Base-by-base conservation (phyloP, 2,888 invertebrate species). In the Meghimatium bilineatum region DNA sequence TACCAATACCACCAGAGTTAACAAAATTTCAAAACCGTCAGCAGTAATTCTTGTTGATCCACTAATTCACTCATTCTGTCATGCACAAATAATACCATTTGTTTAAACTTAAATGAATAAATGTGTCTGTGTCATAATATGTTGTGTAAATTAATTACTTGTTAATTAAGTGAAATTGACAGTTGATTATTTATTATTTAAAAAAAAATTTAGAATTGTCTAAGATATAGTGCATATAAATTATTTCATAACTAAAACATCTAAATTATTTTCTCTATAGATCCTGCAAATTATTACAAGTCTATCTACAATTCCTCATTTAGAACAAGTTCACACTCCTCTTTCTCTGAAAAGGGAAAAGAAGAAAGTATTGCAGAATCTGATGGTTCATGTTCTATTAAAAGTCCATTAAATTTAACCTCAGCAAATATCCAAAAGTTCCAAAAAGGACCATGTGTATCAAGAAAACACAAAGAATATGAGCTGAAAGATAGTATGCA, bases 281-380 rank as follows among this genome's bases (percentile, higher is more conserved):
- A 82, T 82, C 52, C 82, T n/a, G 38, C 67, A n/a, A 32, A 82
- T 29, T 82, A 82, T 26, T 82, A 82, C 76, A 82, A 82, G 69
- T 76, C 76, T 26, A 76, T 82, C 38, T 82, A 82, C 63, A 52
- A 67, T 49, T 8, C 82, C 29, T 67, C 76, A 52, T 82, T 82
- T 49, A 82, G 34, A 36, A 82, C 49, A 69, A 36, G 56, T 74
- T 32, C 38, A 10, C 49, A 17, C 36, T 26, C 49, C 36, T 29
- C 23, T 38, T 36, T 36, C 14, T 23, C 44, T 66, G 29, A 8
- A 29, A 66, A n/a, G 26, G 32, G 23, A 1, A 38, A 38, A 52
- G 38, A 63, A 34, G 44, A 66, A 44, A 78, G 20, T 36, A 10
- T 2, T 38, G 12, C 29, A 6, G 36, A 34, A 56, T 26, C 56